Evolutionary conservation across 2,113 vertebrate species (phyloP), one percentile per base, ranked within the genome.

Genomic region (Papio anubis): DNA sequence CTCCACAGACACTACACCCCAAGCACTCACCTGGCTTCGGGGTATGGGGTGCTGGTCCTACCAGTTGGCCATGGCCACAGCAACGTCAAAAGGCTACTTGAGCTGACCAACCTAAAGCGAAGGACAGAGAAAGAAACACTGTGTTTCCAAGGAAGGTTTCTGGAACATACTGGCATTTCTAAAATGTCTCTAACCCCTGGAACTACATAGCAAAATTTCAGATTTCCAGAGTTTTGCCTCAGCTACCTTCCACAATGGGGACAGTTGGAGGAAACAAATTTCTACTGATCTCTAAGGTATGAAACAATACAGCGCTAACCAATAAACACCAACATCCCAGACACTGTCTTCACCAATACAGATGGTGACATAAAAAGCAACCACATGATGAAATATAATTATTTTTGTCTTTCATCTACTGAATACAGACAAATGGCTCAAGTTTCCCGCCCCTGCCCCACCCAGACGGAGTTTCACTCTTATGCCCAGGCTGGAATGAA

Each of bases 11-110:
- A 45, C 1, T 4, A 94, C 48, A 73, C 11, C 64, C 64, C 20
- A 61, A 52, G 7, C 70, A 95, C 93, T 98, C 95, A 98, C 97
- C 96, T 97, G 96, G 84, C 87, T 95, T 95, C 81, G 70, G 84
- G 87, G 57, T 82, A 70, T 40, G 17, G 91, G 83, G 93, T 32
- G 2, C 45, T 90, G 96, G 90, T 95, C 95, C 88, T 97, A 97
- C 85, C 95, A 97, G 55, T 48, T 14, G 20, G 92, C 88, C 97
- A 97, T 97, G 92, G 66, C 57, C 20, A 50, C 78, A 93, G 81
- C 80, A 93, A 95, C 10, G 32, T 95, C 93, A 94, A 91, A 88
- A 76, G 78, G 90, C 94, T 97, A 95, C 81, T 81, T 83, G 59
- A 5, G 2, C 57, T 59, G 55, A 70, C 59, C 93, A 93, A 97